Conservation (phyloP, 64 coral and sea anemone species). For the Acropora tenuis region DNA sequence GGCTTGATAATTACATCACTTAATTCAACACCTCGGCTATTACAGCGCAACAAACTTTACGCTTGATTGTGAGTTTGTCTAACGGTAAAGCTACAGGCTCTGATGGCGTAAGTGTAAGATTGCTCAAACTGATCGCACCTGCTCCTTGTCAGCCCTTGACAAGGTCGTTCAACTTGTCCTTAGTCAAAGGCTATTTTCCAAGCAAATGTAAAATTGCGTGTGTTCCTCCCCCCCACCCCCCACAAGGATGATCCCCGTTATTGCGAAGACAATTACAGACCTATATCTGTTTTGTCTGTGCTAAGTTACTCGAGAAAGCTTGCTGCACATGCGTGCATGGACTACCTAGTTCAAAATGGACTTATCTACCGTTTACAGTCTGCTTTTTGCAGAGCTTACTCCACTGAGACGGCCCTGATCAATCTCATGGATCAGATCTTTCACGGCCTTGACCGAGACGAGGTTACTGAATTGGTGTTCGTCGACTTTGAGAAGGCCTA, state of each 20-base stretch:
- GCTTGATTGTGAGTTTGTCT: neutral
- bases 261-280: too few species aligned
- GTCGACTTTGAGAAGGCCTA: conserved; percentile 38
- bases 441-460: conserved; percentile 34
- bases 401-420: conserved; percentile 38
- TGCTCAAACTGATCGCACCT: conserved; percentile 28
- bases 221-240: conserved; percentile 1
- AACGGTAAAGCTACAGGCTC: conserved; percentile 8
- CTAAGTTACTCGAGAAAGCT: conserved; percentile 55
- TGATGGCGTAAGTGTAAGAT: conserved; percentile 11
- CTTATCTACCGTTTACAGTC: conserved; percentile 17
- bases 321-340: conserved; percentile 7
- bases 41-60: neutral
- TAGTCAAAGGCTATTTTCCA: conserved; percentile 26
- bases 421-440: conserved; percentile 18
- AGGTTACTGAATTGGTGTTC: conserved; percentile 18
- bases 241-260: conserved; percentile 17
- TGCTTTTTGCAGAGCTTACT: conserved; percentile 18
- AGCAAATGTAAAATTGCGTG: conserved; percentile 40
- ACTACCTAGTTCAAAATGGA: conserved; percentile 35
- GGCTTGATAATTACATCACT: neutral
- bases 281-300: neutral
- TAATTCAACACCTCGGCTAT: neutral
- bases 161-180: conserved; percentile 42
- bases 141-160: conserved; percentile 34